Conservation (phyloP, 1,140 invertebrate species). For the Drosophila busckii region DNA sequence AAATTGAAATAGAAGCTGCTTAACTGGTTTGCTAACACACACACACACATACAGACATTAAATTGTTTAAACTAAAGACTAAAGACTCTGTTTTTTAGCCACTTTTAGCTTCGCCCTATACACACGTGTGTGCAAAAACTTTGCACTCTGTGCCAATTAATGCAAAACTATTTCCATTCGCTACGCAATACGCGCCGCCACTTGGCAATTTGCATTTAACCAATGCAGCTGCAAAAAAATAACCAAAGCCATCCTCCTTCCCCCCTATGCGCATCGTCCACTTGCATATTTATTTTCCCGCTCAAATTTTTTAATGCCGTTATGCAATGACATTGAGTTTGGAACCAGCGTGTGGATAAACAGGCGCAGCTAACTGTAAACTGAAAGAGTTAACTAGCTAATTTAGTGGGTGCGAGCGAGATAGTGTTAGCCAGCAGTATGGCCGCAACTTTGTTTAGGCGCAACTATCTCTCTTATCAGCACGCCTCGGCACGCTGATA, state of each 20-base stretch:
- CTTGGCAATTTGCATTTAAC: slow-evolving; percentile 56
- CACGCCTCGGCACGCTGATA: slow-evolving; percentile 47
- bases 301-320: slow-evolving; percentile 63
- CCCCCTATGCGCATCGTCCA: too few species aligned
- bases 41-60: background rate
- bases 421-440: too few species aligned
- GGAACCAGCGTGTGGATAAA: slow-evolving; percentile 13
- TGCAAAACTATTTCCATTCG: slow-evolving; percentile 57
- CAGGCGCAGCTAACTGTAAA: too few species aligned
- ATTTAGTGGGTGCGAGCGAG: background rate
- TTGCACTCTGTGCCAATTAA: slow-evolving; percentile 60
- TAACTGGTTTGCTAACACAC: slow-evolving; percentile 39
- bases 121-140: slow-evolving; percentile 30
- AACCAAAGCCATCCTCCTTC: too few species aligned
- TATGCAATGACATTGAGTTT: slow-evolving; percentile 70
- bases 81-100: too few species aligned
- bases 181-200: slow-evolving; percentile 55
- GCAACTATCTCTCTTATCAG: slow-evolving; percentile 73
- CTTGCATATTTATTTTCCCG: too few species aligned
- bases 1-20: slow-evolving; percentile 40
- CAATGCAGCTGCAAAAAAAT: slow-evolving; percentile 68
- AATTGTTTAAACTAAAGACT: too few species aligned
- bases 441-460: too few species aligned
- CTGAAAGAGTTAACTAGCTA: too few species aligned
- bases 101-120: too few species aligned